Base-by-base conservation (phyloP, 2,113 vertebrate species). In the Halcyon malimbica region DNA sequence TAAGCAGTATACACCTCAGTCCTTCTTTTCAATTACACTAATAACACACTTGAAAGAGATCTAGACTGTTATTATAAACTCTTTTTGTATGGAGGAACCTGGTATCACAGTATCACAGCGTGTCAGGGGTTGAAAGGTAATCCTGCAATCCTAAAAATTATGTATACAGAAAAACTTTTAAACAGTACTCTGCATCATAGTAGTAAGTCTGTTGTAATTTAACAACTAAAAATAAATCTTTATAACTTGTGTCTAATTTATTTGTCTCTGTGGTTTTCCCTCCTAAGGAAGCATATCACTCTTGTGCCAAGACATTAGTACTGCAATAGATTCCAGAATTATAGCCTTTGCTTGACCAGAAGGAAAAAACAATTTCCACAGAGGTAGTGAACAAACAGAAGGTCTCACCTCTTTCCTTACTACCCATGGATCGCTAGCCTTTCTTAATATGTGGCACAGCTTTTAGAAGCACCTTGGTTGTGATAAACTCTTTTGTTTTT, bases 381-480 rank as follows among this genome's bases (percentile, higher is more conserved):
- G 28, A 57, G 13, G 6, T 7, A 59, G 16, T 54, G 41, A 89
- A 3, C 65, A 4, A 62, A 53, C 31, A 8, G 64, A 81, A 81
- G 18, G 10, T 28, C 31, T 80, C 44, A n/a, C 2, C 4, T 73
- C 26, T 51, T 71, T 42, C 12, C 20, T 56, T 77, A 26, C 7
- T 44, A n/a, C 3, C 3, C 3, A 7, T 11, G 21, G 10, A 37
- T 31, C 25, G 19, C 4, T 6, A 19, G 17, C 1, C 11, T 37
- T 79, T 25, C 3, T 1, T n/a, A 67, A 54, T 17, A 53, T 0
- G 1, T 31, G 28, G 21, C 35, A 63, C 46, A 50, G 21, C 6
- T 63, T 89, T 67, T 19, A 63, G 11, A 80, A 68, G 8, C 60
- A 26, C 10, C 16, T 60, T 83, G 39, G 11, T 14, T 83, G 8